Base-by-base conservation (phyloP, 2,113 vertebrate species). In the Phylloscopus trochiloides region DNA sequence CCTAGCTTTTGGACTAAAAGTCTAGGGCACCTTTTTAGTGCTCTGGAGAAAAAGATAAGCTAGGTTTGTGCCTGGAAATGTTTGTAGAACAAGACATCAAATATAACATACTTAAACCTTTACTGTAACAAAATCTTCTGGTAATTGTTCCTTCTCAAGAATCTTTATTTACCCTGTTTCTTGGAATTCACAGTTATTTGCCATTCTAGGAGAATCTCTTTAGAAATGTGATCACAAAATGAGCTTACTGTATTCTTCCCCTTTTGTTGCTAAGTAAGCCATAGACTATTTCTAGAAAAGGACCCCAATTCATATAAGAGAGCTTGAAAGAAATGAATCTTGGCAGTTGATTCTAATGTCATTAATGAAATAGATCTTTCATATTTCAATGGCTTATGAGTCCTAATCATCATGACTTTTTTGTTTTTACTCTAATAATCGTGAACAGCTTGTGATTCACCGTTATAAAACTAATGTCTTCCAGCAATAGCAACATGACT, bases 371-470 rank as follows among this genome's bases (percentile, higher is more conserved):
- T 31, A 47, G 32, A 38, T 80, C 58, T 83, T 93, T 67, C 45
- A 25, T 67, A 43, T 97, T 92, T 86, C 67, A 90, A 2, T 86
- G 51, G 24, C 18, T 88, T 93, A 20, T 40, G 59, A 92, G n/a
- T 83, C 55, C 47, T 93, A 88, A 92, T 88, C 32, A 22, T 86
- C 14, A 20, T 24, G n/a, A 43, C 25, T 89, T 74, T 92, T 40
- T 40, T 40, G 90, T 72, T 78, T 47, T 47, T 7, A 48, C 72
- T 65, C 42, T 92, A 63, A 31, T 92, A 93, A 63, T 74, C 36
- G 25, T 89, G 85, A 96, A 63, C 81, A 95, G 38, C 75, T 92
- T 93, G 42, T 95, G 82, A 90, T 92, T 88, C 72, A 59, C 68
- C 25, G 0, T 74, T 93, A 54, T 50, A 84, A 93, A 88, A 77